These are phyloP conservation scores for Oreohelix idahoensis DNA, from an alignment of 1,140 invertebrate genomes.

Conservation along the genomic window DNA sequence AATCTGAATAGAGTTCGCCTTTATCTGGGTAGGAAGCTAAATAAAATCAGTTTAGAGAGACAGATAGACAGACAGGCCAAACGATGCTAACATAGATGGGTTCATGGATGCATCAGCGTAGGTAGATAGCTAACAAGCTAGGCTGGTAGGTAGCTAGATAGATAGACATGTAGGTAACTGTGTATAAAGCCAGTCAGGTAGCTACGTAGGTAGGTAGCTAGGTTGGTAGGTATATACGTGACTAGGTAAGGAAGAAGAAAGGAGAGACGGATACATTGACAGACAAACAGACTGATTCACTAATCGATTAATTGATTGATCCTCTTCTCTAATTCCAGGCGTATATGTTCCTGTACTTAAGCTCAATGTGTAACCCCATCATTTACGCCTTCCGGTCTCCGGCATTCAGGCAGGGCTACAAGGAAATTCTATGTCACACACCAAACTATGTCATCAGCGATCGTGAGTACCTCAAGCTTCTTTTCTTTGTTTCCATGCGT, in stretches of 20 bases:
- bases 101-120: too few relatives aligned
- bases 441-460: slow-evolving; percentile 62
- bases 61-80: too few relatives aligned
- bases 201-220: background rate
- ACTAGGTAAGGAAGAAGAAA: too few relatives aligned
- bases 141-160: background rate
- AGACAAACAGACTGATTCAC: background rate
- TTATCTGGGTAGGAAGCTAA: too few relatives aligned
- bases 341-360: slow-evolving; percentile 74
- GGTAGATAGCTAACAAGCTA: too few relatives aligned
- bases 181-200: background rate
- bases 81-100: too few relatives aligned
- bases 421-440: slow-evolving; percentile 72
- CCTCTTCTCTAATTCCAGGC: slow-evolving; percentile 57
- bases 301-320: background rate
- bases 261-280: background rate
- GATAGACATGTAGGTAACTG: background rate
- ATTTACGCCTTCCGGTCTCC: slow-evolving; percentile 75
- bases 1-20: too few relatives aligned
- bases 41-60: too few relatives aligned
- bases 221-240: too few relatives aligned
- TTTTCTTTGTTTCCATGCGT: too few relatives aligned
- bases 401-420: slow-evolving; percentile 74
- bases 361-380: slow-evolving; percentile 75
- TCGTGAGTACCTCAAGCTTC: slow-evolving; percentile 56